Evolutionary conservation across 2,113 vertebrate genomes (phyloP), one percentile per base, ranked within the genome.

Genomic region (Planiliza haematocheilus): DNA sequence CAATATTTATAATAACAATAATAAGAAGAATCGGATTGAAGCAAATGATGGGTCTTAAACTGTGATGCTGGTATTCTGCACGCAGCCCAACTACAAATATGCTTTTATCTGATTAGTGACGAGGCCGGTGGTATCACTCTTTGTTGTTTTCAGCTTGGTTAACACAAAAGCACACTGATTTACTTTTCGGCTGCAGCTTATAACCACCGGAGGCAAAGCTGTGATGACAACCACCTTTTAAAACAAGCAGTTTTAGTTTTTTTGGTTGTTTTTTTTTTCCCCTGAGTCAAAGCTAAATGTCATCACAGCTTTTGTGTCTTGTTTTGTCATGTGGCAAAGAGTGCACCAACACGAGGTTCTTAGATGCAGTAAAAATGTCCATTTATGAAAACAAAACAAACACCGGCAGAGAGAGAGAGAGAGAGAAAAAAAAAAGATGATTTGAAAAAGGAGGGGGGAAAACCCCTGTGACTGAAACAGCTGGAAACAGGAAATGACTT

Each of bases 401-500:
- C 43, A 61, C 36, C 10, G 53, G 60, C 36, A 73, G 49, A 86
- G 77, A 5, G 5, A 30, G 5, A 5, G 5, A 30, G 5, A 30
- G 5, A 30, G 5, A 30, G 5, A 30, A 30, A 30, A 30, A 79
- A 63, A 53, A 50, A n/a, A 74, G 66, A 68, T 66, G 38, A 51
- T 83, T 10, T 73, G 4, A 77, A 77, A 57, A 62, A 17, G 42
- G 37, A 51, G 46, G 52, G 55, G 77, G 71, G 37, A 21, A 46
- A 63, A 43, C 72, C 75, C 79, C 81, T 77, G 50, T n/a, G 43
- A 77, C 77, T 70, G 39, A 86, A 81, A 74, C 75, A 78, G 69
- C 81, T 87, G 70, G 78, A 86, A 79, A 84, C 83, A 87, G 75
- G 78, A 86, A 86, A 80, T 74, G 8, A 81, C 70, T 86, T 70